A percentile compares a stretch with the other conserved stretches of the same genome.
Evolutionary conservation across 2,113 vertebrate species (phyloP).

Genomic region (Madoqua kirkii): DNA sequence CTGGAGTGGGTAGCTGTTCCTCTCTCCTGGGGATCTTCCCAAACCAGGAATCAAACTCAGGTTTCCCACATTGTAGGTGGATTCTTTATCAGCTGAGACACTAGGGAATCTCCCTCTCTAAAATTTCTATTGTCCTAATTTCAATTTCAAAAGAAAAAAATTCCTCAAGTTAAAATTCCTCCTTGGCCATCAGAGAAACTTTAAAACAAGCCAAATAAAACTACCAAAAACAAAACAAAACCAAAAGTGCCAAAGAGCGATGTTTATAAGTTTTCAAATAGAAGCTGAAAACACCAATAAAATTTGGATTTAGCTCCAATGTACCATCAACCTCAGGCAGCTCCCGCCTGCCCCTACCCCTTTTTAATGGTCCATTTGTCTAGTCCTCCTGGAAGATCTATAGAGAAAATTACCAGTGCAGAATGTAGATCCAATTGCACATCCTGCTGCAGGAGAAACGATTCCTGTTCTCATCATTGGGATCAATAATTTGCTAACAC

Average conservation of each 20-base stretch:
- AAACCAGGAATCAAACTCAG: not conserved
- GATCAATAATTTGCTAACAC: slow-evolving; percentile 83
- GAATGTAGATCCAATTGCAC: slow-evolving; percentile 78
- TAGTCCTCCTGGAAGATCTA: slow-evolving; percentile 74
- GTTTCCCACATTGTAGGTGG: not conserved
- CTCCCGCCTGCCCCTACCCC: not conserved
- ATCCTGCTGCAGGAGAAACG: slow-evolving; percentile 74
- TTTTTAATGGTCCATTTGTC: slow-evolving; percentile 76
- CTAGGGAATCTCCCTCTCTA: not conserved
- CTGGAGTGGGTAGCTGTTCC: not conserved
- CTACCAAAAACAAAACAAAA: slow-evolving; percentile 51
- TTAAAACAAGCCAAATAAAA: slow-evolving; percentile 63
- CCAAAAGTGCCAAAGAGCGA: slow-evolving; percentile 65
- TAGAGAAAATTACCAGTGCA: slow-evolving; percentile 76
- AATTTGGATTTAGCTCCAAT: slow-evolving; percentile 79
- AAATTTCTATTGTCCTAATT: not conserved
- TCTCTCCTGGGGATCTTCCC: not conserved
- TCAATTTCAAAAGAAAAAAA: slow-evolving; percentile 47
- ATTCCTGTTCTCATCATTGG: slow-evolving; percentile 82
- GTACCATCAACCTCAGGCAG: slow-evolving; percentile 72
- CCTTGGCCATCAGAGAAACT: slow-evolving; percentile 35
- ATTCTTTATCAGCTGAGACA: not conserved
- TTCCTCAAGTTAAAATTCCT: slow-evolving; percentile 9
- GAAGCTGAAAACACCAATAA: slow-evolving; percentile 76
- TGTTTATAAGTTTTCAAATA: slow-evolving; percentile 79